Evolutionary conservation across 2,113 vertebrate genomes (phyloP).

Genomic region (Bettongia penicillata): DNA sequence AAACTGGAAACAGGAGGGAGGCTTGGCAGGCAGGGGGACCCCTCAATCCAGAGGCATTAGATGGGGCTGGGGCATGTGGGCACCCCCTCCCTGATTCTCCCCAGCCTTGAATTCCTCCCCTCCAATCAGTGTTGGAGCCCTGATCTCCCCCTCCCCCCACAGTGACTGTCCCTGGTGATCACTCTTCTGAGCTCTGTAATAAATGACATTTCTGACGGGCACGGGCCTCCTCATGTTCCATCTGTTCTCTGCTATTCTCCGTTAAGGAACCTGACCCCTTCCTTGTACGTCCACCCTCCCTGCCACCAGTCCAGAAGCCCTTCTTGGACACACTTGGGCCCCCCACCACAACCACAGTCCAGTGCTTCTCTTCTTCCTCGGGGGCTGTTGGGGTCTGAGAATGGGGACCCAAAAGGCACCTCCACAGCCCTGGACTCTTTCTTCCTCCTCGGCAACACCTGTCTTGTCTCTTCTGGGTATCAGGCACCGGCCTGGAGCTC

Average conservation of each 20-base stretch:
- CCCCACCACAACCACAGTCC: too few species aligned
- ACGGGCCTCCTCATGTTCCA: background rate
- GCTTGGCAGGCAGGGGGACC: slow-evolving; percentile 52
- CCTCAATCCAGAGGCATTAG: slow-evolving; percentile 67
- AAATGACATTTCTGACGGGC: slow-evolving; percentile 72
- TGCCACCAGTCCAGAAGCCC: background rate
- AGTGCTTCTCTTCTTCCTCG: background rate
- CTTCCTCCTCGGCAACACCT: too few species aligned
- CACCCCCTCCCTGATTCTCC: background rate
- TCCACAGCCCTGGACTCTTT: too few species aligned
- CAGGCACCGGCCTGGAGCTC: too few species aligned
- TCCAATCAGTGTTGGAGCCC: slow-evolving; percentile 72
- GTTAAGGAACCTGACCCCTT: fast-evolving
- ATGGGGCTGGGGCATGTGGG: slow-evolving; percentile 55
- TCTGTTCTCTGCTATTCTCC: background rate
- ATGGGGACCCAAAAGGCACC: too few species aligned
- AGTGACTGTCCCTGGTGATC: slow-evolving; percentile 70
- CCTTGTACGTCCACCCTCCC: fast-evolving
- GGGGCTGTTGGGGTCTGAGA: background rate
- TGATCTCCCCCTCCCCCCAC: slow-evolving; percentile 24
- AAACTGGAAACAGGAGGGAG: slow-evolving; percentile 21
- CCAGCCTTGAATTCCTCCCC: slow-evolving; percentile 16
- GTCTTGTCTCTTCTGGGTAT: too few species aligned
- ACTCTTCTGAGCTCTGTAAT: slow-evolving; percentile 76
- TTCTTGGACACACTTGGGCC: too few species aligned